Evolutionary conservation across 2,888 invertebrate genomes (phyloP).

Genomic region (Dasypolia templi): DNA sequence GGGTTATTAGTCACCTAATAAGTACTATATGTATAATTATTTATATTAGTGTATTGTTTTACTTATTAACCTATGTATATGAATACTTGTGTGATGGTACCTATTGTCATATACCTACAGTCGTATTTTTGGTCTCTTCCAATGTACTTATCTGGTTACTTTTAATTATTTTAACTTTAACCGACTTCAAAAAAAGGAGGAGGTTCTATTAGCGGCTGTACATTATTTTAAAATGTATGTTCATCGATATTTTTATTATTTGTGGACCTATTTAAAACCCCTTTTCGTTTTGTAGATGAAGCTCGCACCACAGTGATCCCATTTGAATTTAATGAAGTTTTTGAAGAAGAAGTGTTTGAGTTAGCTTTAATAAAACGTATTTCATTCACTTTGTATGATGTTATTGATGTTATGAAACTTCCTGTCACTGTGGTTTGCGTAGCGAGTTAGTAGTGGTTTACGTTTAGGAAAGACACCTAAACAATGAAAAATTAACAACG

Average conservation of each 20-base stretch:
- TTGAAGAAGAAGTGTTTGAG: background rate
- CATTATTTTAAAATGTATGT: too few species aligned
- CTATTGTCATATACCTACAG: too few species aligned
- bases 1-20: background rate
- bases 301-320: background rate
- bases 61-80: background rate
- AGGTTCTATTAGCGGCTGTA: too few species aligned
- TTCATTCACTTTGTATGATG: background rate
- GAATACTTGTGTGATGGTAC: too few species aligned
- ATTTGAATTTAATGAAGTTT: background rate
- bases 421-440: background rate
- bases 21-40: too few species aligned
- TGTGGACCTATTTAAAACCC: too few species aligned
- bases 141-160: too few species aligned
- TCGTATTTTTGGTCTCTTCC: too few species aligned
- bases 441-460: background rate
- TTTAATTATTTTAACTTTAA: too few species aligned
- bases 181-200: too few species aligned
- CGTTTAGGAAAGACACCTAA: background rate
- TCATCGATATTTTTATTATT: background rate
- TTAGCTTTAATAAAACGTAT: too few species aligned
- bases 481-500: background rate
- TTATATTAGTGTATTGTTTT: background rate
- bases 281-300: background rate
- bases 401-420: constrained; percentile 1